These are phyloP conservation scores for Drosophila aldrichi DNA, from an alignment of 2,888 invertebrate species.

Conservation along the genomic window DNA sequence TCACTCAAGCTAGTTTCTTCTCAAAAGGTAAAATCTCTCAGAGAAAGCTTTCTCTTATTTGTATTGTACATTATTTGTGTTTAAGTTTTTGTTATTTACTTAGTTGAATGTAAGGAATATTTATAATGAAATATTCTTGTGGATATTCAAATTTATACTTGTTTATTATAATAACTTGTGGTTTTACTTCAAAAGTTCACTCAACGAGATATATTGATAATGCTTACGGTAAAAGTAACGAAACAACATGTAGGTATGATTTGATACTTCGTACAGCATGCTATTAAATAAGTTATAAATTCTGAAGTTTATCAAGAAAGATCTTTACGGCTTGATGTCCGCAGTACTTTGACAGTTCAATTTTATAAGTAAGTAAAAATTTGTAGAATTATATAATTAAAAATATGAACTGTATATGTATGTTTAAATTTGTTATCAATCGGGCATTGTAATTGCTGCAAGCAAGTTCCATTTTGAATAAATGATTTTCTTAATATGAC, in stretches of 20 bases:
- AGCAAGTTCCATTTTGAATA: too few species aligned
- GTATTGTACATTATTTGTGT: conserved; percentile 42
- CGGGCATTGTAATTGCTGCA: too few species aligned
- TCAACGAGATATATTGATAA: conserved; percentile 15
- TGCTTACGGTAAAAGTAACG: conserved; percentile 31
- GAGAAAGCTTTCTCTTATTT: conserved; percentile 18
- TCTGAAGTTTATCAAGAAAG: conserved; percentile 38
- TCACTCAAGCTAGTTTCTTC: not conserved
- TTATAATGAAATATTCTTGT: conserved; percentile 22
- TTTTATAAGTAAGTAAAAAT: conserved; percentile 56
- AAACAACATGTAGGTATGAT: conserved; percentile 43
- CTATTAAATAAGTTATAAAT: not conserved
- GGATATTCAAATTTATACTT: not conserved
- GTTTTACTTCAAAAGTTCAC: conserved; percentile 5
- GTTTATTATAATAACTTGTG: not conserved
- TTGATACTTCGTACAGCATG: not conserved
- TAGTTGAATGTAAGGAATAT: not conserved
- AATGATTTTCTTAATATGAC: too few species aligned
- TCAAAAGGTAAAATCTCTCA: not conserved
- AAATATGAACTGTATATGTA: not conserved
- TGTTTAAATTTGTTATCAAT: too few species aligned
- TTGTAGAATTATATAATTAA: not conserved
- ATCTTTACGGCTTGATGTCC: conserved; percentile 48
- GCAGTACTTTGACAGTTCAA: conserved; percentile 56
- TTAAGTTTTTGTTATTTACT: not conserved